Evolutionary conservation across 2,113 vertebrate genomes (phyloP).

Genomic region (Desmodus rotundus): DNA sequence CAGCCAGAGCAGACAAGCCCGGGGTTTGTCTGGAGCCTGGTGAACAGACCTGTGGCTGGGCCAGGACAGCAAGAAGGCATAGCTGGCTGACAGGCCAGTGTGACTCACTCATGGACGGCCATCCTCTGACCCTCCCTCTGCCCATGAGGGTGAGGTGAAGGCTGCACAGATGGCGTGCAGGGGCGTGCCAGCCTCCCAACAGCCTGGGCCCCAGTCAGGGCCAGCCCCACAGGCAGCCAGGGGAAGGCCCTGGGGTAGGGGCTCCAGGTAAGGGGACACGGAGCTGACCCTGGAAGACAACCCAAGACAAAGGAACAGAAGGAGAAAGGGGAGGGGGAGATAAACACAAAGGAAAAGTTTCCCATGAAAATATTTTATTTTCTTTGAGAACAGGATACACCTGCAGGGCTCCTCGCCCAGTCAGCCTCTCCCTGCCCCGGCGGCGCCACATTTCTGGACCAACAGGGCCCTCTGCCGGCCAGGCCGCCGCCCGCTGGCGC

Average conservation of each 20-base stretch:
- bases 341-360: constrained; percentile 77
- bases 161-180: constrained; percentile 50
- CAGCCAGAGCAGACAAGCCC: not conserved
- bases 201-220: not conserved
- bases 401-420: constrained; percentile 73
- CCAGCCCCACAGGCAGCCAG: not conserved
- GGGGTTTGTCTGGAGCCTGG: constrained; percentile 45
- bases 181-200: constrained; percentile 20
- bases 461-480: constrained; percentile 80
- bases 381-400: constrained; percentile 82
- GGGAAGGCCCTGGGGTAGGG: not conserved
- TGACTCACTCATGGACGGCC: constrained; percentile 64
- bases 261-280: constrained; percentile 11
- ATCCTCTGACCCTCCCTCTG: constrained; percentile 60
- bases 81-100: constrained; percentile 41
- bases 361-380: constrained; percentile 78
- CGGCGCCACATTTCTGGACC: constrained; percentile 63
- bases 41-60: not conserved
- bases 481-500: not conserved
- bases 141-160: constrained; percentile 38
- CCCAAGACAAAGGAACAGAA: constrained; percentile 52
- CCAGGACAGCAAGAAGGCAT: not conserved
- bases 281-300: constrained; percentile 67
- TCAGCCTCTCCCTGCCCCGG: constrained; percentile 47
- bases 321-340: constrained; percentile 50